Percentiles rank a stretch among this genome's conserved stretches.
These are phyloP conservation scores for Triops cancriformis DNA, from an alignment of 1,140 invertebrate genomes.

Conservation along the genomic window DNA sequence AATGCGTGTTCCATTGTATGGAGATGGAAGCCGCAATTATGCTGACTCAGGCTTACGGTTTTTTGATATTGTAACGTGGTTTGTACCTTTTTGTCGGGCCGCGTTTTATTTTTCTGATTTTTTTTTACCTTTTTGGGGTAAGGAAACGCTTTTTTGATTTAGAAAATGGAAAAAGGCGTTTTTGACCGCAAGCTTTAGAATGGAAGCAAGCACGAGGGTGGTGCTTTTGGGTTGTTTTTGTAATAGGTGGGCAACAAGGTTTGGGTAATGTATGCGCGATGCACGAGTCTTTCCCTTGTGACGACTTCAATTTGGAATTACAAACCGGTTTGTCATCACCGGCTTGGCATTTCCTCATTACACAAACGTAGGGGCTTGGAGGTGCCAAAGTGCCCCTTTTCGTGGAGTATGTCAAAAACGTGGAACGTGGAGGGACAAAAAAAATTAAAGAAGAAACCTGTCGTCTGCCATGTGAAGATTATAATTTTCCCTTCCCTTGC, in stretches of 20 bases:
- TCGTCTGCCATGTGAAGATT: background rate
- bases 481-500: too few relatives aligned
- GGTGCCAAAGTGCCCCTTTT: background rate
- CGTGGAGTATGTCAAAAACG: background rate
- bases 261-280: background rate
- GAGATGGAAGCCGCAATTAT: conserved; percentile 1
- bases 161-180: background rate
- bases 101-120: background rate
- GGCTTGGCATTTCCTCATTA: background rate
- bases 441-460: background rate
- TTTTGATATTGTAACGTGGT: background rate
- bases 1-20: background rate
- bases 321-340: conserved; percentile 4
- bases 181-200: background rate
- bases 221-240: too few relatives aligned
- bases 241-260: background rate
- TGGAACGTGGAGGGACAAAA: background rate
- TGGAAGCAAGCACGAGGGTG: too few relatives aligned
- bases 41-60: background rate
- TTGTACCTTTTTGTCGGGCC: background rate
- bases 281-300: background rate
- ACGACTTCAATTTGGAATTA: background rate
- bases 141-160: background rate
- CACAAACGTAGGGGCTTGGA: background rate
- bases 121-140: too few relatives aligned